Conservation (phyloP, 2,113 vertebrate genomes). For the Bungarus multicinctus region DNA sequence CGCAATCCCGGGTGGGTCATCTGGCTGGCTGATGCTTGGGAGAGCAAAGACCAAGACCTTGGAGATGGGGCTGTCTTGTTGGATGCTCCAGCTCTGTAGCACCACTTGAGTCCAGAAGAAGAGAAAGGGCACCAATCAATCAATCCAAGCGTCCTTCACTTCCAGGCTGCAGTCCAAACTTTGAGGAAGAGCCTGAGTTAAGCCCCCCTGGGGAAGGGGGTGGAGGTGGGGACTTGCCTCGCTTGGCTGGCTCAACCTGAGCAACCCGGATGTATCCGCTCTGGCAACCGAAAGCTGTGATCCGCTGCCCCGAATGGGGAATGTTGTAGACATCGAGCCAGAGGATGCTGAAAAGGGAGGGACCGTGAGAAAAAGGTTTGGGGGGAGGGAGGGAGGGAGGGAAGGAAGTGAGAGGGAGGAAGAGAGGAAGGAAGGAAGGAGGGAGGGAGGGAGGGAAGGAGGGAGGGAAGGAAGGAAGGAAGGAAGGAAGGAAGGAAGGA, state of each 20-base stretch:
- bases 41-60: slow-evolving; percentile 80
- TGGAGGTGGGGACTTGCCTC: slow-evolving; percentile 58
- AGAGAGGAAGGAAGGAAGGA: too few relatives aligned
- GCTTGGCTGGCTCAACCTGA: slow-evolving; percentile 77
- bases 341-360: slow-evolving; percentile 67
- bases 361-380: not conserved
- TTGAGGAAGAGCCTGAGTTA: not conserved
- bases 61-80: slow-evolving; percentile 87
- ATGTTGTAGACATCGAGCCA: slow-evolving; percentile 80
- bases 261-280: slow-evolving; percentile 81
- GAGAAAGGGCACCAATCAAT: not conserved
- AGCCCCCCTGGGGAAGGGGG: not conserved
- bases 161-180: not conserved
- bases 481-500: too few relatives aligned
- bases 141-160: not conserved
- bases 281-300: slow-evolving; percentile 86
- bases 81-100: slow-evolving; percentile 82
- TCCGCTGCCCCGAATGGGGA: slow-evolving; percentile 60
- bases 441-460: too few relatives aligned
- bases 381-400: not conserved
- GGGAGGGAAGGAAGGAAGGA: too few relatives aligned
- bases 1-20: accelerated
- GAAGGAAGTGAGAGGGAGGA: too few relatives aligned
- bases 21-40: accelerated
- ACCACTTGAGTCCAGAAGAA: slow-evolving; percentile 61